phyloP scores from a whole-genome alignment of 2,797 vertebrate species.

The Micrastur ruficollis region DNA sequence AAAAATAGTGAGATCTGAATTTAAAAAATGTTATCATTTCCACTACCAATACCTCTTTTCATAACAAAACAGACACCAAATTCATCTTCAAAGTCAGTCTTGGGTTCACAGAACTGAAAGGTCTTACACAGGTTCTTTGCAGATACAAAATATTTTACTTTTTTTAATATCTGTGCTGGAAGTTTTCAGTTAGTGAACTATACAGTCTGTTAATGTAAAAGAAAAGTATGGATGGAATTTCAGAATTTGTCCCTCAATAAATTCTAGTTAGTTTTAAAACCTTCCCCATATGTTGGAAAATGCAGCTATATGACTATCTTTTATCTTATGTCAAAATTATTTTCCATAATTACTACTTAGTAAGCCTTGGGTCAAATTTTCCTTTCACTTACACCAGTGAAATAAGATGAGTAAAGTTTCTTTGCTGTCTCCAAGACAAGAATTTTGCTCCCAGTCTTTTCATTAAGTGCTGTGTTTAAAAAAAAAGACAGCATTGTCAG shows the following conservation, averaged over 20 bases:
- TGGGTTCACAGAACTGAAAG: background rate
- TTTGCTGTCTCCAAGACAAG: background rate
- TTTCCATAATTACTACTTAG: constrained; percentile 21
- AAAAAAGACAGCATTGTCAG: background rate
- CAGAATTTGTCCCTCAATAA: background rate
- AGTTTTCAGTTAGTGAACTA: background rate
- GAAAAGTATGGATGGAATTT: background rate
- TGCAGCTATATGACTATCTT: background rate
- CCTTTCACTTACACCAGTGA: constrained; percentile 11
- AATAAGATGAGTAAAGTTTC: constrained; percentile 13
- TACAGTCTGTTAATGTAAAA: background rate
- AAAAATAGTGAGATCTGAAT: background rate
- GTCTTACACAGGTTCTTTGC: background rate
- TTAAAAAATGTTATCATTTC: background rate
- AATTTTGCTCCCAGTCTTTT: constrained; percentile 21
- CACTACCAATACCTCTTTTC: background rate
- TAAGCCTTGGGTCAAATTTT: constrained; percentile 25
- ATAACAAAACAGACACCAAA: background rate
- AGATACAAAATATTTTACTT: background rate
- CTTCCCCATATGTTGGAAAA: background rate
- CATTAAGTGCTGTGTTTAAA: constrained; percentile 31
- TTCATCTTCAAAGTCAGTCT: background rate
- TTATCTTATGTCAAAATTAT: constrained; percentile 30
- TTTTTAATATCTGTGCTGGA: background rate
- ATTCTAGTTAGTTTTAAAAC: background rate